Evolutionary conservation across 2,113 vertebrate species (phyloP).

Genomic region (Ctenomys sociabilis): DNA sequence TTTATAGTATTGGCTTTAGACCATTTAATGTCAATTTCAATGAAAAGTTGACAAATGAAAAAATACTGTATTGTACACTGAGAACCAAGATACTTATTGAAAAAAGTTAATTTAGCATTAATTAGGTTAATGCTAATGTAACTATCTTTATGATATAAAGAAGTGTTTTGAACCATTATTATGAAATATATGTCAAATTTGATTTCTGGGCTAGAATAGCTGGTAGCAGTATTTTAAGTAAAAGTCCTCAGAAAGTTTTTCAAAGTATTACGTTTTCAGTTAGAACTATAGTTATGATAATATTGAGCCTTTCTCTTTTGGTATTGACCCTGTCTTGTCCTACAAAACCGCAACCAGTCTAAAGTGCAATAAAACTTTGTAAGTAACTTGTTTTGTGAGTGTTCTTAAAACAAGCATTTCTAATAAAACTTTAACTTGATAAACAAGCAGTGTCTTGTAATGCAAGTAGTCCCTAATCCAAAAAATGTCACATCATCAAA

Average conservation of each 20-base stretch:
- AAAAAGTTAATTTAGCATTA: not conserved
- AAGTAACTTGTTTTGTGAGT: not conserved
- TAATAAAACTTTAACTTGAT: not conserved
- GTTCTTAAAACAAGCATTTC: not conserved
- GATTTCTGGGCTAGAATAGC: not conserved
- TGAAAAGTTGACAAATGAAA: not conserved
- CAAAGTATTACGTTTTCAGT: not conserved
- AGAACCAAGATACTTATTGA: not conserved
- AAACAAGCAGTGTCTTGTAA: not conserved
- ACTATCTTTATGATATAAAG: constrained; percentile 1
- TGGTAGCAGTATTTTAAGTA: not conserved
- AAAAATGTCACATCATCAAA: not conserved
- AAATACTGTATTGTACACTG: not conserved
- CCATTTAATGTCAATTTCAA: not conserved
- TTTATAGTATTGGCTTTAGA: not conserved
- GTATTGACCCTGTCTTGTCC: not conserved
- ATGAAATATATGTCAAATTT: not conserved
- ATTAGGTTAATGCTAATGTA: not conserved
- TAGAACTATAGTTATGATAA: not conserved
- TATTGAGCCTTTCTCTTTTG: not conserved
- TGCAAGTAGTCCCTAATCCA: not conserved
- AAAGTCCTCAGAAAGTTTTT: not conserved
- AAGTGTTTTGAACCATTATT: not conserved
- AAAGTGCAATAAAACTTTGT: not conserved
- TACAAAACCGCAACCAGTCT: not conserved